A percentile compares a stretch with the other conserved stretches of the same genome.
Evolutionary conservation across 2,797 vertebrate genomes (phyloP).

Genomic region (Echeneis naucrates): DNA sequence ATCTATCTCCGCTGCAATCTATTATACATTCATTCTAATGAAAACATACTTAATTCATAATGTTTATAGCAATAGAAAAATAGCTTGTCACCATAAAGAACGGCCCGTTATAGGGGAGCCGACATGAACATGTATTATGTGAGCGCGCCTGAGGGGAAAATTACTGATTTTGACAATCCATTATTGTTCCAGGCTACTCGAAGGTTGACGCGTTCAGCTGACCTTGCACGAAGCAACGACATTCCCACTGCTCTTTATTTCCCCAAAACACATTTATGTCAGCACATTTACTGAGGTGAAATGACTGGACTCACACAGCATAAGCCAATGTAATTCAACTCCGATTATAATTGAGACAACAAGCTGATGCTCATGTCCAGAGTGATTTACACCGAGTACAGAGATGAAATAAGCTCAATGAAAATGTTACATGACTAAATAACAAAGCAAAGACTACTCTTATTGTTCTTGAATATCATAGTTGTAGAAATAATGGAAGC

Average conservation of each 20-base stretch:
- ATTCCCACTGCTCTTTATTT: conserved; percentile 21
- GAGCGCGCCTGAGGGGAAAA: conserved; percentile 11
- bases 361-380: conserved; percentile 22
- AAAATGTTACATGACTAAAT: not conserved
- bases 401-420: conserved; percentile 23
- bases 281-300: conserved; percentile 30
- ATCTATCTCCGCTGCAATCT: conserved; percentile 50
- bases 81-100: conserved; percentile 40
- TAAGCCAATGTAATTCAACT: conserved; percentile 54
- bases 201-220: conserved; percentile 40
- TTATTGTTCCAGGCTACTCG: conserved; percentile 29
- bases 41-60: conserved; percentile 73
- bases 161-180: conserved; percentile 20
- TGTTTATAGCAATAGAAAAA: conserved; percentile 61
- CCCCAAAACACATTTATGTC: conserved; percentile 46
- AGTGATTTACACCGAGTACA: conserved; percentile 35
- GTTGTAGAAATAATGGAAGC: not conserved
- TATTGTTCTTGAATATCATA: not conserved
- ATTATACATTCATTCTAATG: conserved; percentile 69
- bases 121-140: conserved; percentile 12
- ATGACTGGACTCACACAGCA: conserved; percentile 22
- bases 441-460: not conserved
- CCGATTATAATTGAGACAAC: conserved; percentile 45
- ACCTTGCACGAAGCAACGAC: conserved; percentile 34
- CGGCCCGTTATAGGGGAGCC: not conserved